phyloP scores from a whole-genome alignment of 2,113 vertebrate genomes.

The Vulpes ferrilata region DNA sequence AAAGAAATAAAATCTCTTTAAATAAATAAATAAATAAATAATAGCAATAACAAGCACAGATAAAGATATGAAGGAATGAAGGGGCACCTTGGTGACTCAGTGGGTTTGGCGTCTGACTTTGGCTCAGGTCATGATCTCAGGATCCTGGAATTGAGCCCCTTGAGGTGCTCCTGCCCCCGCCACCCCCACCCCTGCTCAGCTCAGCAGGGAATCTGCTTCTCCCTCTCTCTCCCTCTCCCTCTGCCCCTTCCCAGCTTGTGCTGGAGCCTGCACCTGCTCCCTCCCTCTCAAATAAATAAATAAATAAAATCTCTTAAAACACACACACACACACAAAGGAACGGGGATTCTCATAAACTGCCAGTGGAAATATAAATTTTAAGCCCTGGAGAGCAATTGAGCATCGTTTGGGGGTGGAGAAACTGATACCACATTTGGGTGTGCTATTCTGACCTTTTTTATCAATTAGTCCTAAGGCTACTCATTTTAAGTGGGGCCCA shows the following conservation, averaged over 20 bases:
- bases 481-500: not conserved
- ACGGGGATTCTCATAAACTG: not conserved
- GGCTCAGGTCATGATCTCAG: not conserved
- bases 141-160: not conserved
- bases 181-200: too few relatives aligned
- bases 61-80: not conserved
- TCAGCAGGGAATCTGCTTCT: not conserved
- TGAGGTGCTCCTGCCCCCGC: too few relatives aligned
- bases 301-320: too few relatives aligned
- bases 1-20: not conserved
- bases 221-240: not conserved
- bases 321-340: not conserved
- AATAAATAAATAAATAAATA: not conserved
- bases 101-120: not conserved
- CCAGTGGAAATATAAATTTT: not conserved
- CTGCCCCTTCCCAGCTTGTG: not conserved
- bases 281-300: too few relatives aligned
- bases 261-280: not conserved
- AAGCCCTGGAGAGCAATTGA: not conserved
- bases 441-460: not conserved
- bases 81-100: not conserved
- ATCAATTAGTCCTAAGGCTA: not conserved
- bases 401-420: not conserved
- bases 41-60: not conserved
- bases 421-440: not conserved